phyloP scores from a whole-genome alignment of 2,113 vertebrate species.

The Pseudolaguvia tuberculata region DNA sequence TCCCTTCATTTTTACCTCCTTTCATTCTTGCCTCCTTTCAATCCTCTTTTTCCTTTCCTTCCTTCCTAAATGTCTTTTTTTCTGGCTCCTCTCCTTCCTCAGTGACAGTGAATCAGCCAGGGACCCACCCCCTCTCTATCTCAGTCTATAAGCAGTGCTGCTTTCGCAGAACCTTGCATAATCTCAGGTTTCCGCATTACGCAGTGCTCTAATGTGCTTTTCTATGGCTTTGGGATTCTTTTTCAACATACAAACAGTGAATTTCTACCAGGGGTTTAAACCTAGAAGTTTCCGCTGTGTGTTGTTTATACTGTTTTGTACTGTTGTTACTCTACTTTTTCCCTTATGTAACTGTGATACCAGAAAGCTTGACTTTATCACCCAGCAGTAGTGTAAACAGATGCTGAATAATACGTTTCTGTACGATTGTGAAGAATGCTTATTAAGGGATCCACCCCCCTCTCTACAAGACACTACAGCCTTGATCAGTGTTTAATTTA shows the following conservation, averaged over 20 bases:
- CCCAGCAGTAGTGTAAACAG: not conserved
- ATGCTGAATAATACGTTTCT: not conserved
- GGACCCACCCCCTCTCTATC: not conserved
- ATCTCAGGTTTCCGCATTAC: conserved; percentile 1
- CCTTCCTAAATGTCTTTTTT: not conserved
- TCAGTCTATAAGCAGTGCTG: not conserved
- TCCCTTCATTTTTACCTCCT: too few species aligned
- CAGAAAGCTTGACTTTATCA: not conserved
- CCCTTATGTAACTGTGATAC: not conserved
- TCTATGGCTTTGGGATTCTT: too few species aligned
- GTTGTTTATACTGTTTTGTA: not conserved
- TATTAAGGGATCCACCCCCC: too few species aligned
- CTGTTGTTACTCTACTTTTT: not conserved
- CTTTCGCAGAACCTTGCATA: not conserved
- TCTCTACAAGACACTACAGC: not conserved
- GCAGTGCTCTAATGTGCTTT: not conserved
- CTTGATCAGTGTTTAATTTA: not conserved
- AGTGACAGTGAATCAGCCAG: conserved; percentile 4
- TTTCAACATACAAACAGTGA: not conserved
- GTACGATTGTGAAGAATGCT: too few species aligned
- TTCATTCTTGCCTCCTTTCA: too few species aligned
- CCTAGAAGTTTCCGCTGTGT: not conserved
- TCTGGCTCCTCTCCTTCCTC: not conserved
- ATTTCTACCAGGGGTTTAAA: not conserved
- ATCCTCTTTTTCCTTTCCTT: not conserved